Evolutionary conservation across 2,113 vertebrate species (phyloP), one percentile per base, ranked within the genome.

Genomic region (Egretta garzetta): DNA sequence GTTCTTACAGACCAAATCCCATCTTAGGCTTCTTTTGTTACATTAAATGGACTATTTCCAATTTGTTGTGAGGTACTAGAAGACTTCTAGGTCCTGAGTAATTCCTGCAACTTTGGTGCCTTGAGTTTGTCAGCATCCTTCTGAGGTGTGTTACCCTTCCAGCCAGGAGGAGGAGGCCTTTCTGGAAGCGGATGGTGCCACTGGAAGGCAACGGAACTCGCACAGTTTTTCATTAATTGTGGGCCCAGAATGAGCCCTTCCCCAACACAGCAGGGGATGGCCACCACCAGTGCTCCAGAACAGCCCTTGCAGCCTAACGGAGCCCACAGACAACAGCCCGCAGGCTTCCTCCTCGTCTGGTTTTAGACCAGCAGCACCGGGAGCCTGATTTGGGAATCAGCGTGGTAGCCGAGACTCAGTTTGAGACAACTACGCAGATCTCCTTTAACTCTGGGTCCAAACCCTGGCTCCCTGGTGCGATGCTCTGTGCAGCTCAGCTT

Each of bases 191-290:
- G 50, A 19, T 0, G 1, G 30, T 21, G 14, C 21, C 30, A 9
- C 17, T 16, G 45, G 28, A 37, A 52, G 41, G 56, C 43, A 32
- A 14, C 4, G 35, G 66, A 9, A 50, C 58, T 64, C 8, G 17
- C 16, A 10, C 9, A 8, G 24, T 8, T 35, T 77, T 45, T 24
- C 21, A 27, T 21, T 30, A 52, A 22, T 5, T 16, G 14, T 30
- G 6, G 24, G 37, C 52, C 37, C 37, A 71, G 47, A 63, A 70
- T 27, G 6, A 47, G 30, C 30, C 35, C 68, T 32, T 68, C 22
- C n/a, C 68, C 0, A 0, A 17, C 53, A 30, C 27, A 37, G 19
- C 27, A 45, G 59, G 15, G 3, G 5, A 37, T 21, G 37, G 59
- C 17, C 60, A 60, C 53, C 3, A 0, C 10, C 83, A 32, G 53